Conservation (phyloP, 64 coral and sea anemone genomes). For the Acropora tenuis region DNA sequence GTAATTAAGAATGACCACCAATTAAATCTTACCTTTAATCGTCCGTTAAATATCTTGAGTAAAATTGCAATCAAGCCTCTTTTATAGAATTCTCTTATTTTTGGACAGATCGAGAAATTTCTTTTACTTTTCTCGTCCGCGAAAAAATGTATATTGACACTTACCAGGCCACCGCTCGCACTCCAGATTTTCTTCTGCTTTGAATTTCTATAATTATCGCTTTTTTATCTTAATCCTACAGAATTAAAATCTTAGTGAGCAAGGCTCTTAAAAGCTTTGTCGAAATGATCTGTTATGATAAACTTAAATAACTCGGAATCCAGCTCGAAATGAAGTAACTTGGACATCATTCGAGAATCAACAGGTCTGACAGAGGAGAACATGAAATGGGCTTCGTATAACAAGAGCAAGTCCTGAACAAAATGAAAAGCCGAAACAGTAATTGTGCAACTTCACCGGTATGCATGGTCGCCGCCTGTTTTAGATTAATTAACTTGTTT, state of each 20-base stretch:
- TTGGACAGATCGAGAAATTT: neutral
- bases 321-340: too few relatives aligned
- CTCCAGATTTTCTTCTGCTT: neutral
- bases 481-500: neutral
- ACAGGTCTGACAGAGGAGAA: too few relatives aligned
- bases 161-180: too few relatives aligned
- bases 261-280: neutral
- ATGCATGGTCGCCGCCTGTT: neutral
- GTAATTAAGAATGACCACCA: conserved; percentile 1
- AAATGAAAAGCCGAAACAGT: neutral
- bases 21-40: conserved; percentile 19
- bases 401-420: neutral
- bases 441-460: neutral
- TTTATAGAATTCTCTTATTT: neutral
- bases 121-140: too few relatives aligned
- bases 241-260: neutral
- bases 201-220: neutral
- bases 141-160: too few relatives aligned
- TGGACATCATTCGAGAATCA: too few relatives aligned
- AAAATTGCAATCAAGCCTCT: neutral
- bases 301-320: neutral
- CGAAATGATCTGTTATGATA: neutral
- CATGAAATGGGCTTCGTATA: too few relatives aligned
- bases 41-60: neutral
- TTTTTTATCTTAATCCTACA: neutral